Percentiles rank a stretch among this genome's conserved stretches.
Evolutionary conservation across 37 sponge, comb jelly and placozoan genomes (phyloP).

Genomic region (Ephydatia muelleri): DNA sequence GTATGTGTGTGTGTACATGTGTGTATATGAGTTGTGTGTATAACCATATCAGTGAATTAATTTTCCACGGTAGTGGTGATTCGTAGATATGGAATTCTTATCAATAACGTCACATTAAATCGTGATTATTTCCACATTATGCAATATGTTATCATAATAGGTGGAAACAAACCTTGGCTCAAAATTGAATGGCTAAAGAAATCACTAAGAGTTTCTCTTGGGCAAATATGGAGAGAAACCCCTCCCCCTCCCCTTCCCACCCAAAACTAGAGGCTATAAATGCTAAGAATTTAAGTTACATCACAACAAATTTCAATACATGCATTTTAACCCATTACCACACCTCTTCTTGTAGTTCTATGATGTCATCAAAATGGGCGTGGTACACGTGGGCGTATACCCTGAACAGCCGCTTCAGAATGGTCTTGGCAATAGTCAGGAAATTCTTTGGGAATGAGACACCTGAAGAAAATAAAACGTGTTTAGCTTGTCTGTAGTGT

Average conservation of each 20-base stretch:
- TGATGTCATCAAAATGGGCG: slow-evolving; percentile 91
- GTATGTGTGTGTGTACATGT: neutral
- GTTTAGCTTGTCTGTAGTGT: too few relatives aligned
- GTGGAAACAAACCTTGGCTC: too few relatives aligned
- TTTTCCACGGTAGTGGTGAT: neutral
- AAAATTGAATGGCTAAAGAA: too few relatives aligned
- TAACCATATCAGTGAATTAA: neutral
- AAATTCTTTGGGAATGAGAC: slow-evolving; percentile 94
- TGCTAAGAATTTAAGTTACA: too few relatives aligned
- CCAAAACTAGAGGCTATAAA: too few relatives aligned
- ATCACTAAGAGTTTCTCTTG: too few relatives aligned
- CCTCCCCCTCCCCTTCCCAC: too few relatives aligned
- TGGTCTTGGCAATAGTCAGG: slow-evolving; percentile 92
- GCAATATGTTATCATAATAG: too few relatives aligned
- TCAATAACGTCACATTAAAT: too few relatives aligned
- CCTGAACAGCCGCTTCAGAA: slow-evolving; percentile 96
- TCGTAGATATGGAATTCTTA: neutral
- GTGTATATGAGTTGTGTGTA: neutral
- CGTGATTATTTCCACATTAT: too few relatives aligned
- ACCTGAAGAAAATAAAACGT: slow-evolving; percentile 58
- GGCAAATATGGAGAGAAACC: too few relatives aligned
- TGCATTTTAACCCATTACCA: neutral
- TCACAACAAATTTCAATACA: too few relatives aligned
- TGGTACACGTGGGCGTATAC: slow-evolving; percentile 99
- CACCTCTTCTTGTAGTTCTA: slow-evolving; percentile 82